Evolutionary conservation across 2,888 invertebrate species (phyloP).

Genomic region (Dryobota labecula): DNA sequence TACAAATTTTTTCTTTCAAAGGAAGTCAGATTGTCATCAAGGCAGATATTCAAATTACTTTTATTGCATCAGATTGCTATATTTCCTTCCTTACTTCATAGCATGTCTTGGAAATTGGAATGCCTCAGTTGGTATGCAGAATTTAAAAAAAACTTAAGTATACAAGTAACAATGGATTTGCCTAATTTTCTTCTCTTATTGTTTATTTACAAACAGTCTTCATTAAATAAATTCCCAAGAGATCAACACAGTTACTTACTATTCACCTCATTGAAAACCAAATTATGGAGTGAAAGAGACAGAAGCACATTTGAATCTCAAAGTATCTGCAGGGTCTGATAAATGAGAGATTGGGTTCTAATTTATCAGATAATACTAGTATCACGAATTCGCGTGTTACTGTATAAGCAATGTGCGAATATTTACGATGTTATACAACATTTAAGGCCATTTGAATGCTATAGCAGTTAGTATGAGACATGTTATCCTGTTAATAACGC

Average conservation of each 20-base stretch:
- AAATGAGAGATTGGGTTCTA: conserved; percentile 46
- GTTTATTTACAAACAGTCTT: conserved; percentile 47
- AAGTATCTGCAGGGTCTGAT: conserved; percentile 28
- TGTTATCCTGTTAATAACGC: conserved; percentile 34
- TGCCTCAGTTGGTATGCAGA: neutral
- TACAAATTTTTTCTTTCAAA: neutral
- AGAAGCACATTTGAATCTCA: conserved; percentile 30
- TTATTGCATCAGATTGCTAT: neutral
- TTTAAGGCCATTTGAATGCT: conserved; percentile 33
- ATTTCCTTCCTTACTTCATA: conserved; percentile 5
- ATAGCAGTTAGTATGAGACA: conserved; percentile 17
- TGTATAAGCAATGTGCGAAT: conserved; percentile 34
- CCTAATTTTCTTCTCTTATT: neutral
- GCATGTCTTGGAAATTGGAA: neutral
- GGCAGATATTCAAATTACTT: conserved; percentile 12
- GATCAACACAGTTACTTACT: conserved; percentile 14
- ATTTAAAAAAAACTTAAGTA: neutral
- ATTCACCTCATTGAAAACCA: conserved; percentile 38
- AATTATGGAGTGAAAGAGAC: conserved; percentile 21
- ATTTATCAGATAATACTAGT: conserved; percentile 45
- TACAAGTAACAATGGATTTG: neutral
- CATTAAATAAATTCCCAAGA: conserved; percentile 17
- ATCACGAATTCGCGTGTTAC: conserved; percentile 36
- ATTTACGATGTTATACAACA: conserved; percentile 39
- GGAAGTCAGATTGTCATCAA: neutral